Base-by-base conservation (phyloP, 64 coral and sea anemone genomes). In the Pachyseris speciosa region DNA sequence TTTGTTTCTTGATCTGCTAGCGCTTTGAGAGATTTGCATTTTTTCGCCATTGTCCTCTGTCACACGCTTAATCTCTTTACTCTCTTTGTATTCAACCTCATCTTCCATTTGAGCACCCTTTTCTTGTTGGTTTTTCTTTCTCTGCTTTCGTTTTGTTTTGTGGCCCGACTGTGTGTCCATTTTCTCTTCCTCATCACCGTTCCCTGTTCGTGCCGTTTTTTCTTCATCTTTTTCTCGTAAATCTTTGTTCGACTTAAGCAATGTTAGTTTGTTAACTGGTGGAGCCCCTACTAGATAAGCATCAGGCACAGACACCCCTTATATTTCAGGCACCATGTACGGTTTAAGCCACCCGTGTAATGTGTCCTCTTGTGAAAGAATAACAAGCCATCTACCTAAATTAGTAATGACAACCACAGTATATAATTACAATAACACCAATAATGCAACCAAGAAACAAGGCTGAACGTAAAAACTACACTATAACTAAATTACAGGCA, bases 351-450 rank as follows among this genome's bases (percentile, higher is more conserved):
- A 99, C 0, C 93, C 96, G 80, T 78, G 37, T 99, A 99, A 75
- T 99, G 96, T 16, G 93, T 85, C 55, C 94, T 55, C 61, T 99
- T 99, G 49, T 99, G 96, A 65, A 93, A 99, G 93, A 99, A 99
- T 13, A 99, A 71, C 70, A 99, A 42, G 3, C 96, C 96, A 83
- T 99, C 96, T 29, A 99, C 89, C 96, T 99, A 42, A 67, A 40
- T 69, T 3, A 69, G 66, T 7, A 87, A 29, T 3, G 43, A 22
- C n/a, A n/a, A n/a, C n/a, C n/a, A n/a, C n/a, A n/a, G n/a, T n/a
- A n/a, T n/a, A n/a, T n/a, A n/a, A n/a, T n/a, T n/a, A n/a, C n/a
- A n/a, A n/a, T n/a, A n/a, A n/a, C n/a, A n/a, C n/a, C n/a, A n/a
- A n/a, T n/a, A n/a, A n/a, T n/a, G n/a, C n/a, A n/a, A n/a, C n/a